Evolutionary conservation across 2,888 invertebrate genomes (phyloP), one percentile per base, ranked within the genome.

Genomic region (Mongoloraphidia duomilia): DNA sequence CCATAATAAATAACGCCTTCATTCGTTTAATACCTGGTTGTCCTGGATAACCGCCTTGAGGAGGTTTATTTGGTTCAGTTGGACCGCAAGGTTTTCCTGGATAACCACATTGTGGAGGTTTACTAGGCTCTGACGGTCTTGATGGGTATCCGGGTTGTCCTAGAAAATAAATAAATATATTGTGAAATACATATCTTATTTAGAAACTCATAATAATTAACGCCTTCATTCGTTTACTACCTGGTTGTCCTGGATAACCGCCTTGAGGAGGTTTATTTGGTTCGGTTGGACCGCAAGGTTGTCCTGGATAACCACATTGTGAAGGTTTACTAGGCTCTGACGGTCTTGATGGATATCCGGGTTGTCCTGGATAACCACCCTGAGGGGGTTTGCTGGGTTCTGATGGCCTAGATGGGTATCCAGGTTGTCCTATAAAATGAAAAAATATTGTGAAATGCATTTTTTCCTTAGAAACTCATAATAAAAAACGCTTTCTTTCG

Each of bases 331-430:
- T 50, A 26, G 54, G 52, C n/a, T 26, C 9, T n/a, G 51, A 47
- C n/a, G 52, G 52, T 72, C 59, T 76, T 74, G 56, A 75, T 73
- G 4, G 60, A 73, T 33, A 26, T 26, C 26, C 26, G 3, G 26
- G 26, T 26, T n/a, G n/a, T n/a, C n/a, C n/a, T n/a, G n/a, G n/a
- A n/a, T n/a, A n/a, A n/a, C n/a, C n/a, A n/a, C n/a, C n/a, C n/a
- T n/a, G n/a, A n/a, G n/a, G n/a, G n/a, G n/a, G n/a, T n/a, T n/a
- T n/a, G n/a, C n/a, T n/a, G n/a, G n/a, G n/a, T n/a, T n/a, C n/a
- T n/a, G n/a, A n/a, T n/a, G n/a, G n/a, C n/a, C n/a, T n/a, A n/a
- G n/a, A n/a, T n/a, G n/a, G n/a, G n/a, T n/a, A n/a, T n/a, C n/a
- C n/a, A n/a, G n/a, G n/a, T n/a, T 26, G 26, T 26, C 26, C 26